Evolutionary conservation across 30 jellyfish, hydroid and myxozoan species (phyloP).

Genomic region (Aurelia coerulea): DNA sequence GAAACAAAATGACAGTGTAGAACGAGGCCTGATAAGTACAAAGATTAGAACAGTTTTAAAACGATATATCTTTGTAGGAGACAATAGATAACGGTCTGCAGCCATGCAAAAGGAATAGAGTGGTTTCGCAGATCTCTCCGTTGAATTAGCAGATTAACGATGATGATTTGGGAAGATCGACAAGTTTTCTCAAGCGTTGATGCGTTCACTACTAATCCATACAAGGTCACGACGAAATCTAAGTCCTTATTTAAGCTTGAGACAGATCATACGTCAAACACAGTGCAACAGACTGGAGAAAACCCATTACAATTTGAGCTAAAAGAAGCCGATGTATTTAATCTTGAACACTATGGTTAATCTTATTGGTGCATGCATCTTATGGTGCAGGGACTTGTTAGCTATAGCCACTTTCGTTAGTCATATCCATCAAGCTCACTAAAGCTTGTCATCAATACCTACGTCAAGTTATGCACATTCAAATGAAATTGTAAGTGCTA

Average conservation of each 20-base stretch:
- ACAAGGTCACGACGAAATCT: slow-evolving; percentile 38
- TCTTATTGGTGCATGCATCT: background rate
- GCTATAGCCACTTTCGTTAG: too few relatives aligned
- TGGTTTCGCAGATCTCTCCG: slow-evolving; percentile 70
- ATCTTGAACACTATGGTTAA: background rate
- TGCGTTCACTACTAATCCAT: slow-evolving; percentile 50
- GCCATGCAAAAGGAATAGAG: slow-evolving; percentile 67
- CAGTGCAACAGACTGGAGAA: slow-evolving; percentile 28
- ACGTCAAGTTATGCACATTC: too few relatives aligned
- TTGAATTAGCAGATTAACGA: slow-evolving; percentile 64
- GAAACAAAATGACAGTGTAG: slow-evolving; percentile 46
- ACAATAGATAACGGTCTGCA: slow-evolving; percentile 77
- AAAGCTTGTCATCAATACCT: too few relatives aligned
- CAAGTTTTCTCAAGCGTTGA: slow-evolving; percentile 45
- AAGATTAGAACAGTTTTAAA: slow-evolving; percentile 64
- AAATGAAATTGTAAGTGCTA: too few relatives aligned
- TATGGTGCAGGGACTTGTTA: background rate
- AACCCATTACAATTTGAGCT: slow-evolving; percentile 5
- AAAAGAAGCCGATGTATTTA: slow-evolving; percentile 24
- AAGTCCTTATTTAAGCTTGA: background rate
- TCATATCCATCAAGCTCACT: too few relatives aligned
- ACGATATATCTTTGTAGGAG: slow-evolving; percentile 49
- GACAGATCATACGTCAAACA: slow-evolving; percentile 28
- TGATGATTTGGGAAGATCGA: slow-evolving; percentile 61
- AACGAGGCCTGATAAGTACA: slow-evolving; percentile 53